These are phyloP conservation scores for Nomada flava DNA, from an alignment of 2,888 invertebrate species.

Conservation along the genomic window DNA sequence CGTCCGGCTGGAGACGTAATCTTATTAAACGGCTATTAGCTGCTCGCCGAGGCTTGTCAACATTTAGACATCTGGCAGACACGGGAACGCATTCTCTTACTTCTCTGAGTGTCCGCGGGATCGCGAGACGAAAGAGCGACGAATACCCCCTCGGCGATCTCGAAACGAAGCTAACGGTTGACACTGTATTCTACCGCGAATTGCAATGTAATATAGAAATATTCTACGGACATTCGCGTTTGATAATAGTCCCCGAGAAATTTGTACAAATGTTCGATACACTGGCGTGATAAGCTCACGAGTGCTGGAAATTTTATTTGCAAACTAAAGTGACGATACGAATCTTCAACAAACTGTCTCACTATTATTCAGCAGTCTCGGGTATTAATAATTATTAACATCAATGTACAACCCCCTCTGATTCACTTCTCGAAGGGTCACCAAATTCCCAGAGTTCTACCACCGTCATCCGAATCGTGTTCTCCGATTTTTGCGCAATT, in stretches of 20 bases:
- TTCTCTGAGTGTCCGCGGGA: slow-evolving; percentile 76
- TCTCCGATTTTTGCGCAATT: slow-evolving; percentile 44
- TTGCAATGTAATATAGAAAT: not conserved
- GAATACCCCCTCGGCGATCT: slow-evolving; percentile 16
- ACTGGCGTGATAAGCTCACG: too few species aligned
- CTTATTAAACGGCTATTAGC: slow-evolving; percentile 84
- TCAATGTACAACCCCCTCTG: not conserved
- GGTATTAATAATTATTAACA: not conserved
- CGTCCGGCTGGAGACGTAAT: slow-evolving; percentile 81
- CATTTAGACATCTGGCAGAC: slow-evolving; percentile 83
- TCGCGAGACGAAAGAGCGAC: slow-evolving; percentile 24
- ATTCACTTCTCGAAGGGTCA: not conserved
- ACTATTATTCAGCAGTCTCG: too few species aligned
- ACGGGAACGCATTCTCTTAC: slow-evolving; percentile 79
- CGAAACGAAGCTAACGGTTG: slow-evolving; percentile 4
- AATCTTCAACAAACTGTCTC: too few species aligned
- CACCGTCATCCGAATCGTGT: not conserved
- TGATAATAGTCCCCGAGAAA: too few species aligned
- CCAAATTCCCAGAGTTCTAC: not conserved
- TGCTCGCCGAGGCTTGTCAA: slow-evolving; percentile 82
- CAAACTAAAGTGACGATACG: too few species aligned
- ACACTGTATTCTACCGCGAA: not conserved
- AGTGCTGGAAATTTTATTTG: too few species aligned
- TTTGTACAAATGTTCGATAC: too few species aligned
- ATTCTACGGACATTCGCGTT: too few species aligned